phyloP scores from a whole-genome alignment of 1,140 invertebrate genomes.

The Hyles vespertilio region DNA sequence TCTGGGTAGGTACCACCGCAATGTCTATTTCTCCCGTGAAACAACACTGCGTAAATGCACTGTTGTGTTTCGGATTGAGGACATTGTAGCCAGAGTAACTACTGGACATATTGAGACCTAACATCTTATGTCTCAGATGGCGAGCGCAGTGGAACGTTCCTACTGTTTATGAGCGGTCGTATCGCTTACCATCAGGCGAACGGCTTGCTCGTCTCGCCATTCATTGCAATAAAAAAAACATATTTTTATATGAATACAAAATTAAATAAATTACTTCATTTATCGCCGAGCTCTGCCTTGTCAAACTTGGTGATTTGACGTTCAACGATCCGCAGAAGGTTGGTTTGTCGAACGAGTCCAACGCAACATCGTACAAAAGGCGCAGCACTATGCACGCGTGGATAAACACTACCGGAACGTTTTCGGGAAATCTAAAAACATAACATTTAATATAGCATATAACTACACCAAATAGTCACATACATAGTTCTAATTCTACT shows the following conservation, averaged over 20 bases:
- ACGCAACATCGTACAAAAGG: slow-evolving; percentile 92
- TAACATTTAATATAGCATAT: background rate
- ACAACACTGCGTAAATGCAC: too few relatives aligned
- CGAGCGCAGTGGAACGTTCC: too few relatives aligned
- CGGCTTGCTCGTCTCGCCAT: too few relatives aligned
- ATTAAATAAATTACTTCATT: slow-evolving; percentile 69
- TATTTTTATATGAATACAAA: background rate
- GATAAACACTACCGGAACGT: slow-evolving; percentile 81
- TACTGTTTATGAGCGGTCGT: too few relatives aligned
- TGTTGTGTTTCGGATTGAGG: too few relatives aligned
- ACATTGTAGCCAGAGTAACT: too few relatives aligned
- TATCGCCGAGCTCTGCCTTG: slow-evolving; percentile 70
- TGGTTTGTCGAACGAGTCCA: slow-evolving; percentile 93
- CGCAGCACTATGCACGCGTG: slow-evolving; percentile 89
- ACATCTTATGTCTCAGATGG: too few relatives aligned
- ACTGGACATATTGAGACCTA: too few relatives aligned
- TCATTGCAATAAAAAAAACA: too few relatives aligned
- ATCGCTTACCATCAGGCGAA: too few relatives aligned
- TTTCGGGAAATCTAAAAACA: slow-evolving; percentile 76
- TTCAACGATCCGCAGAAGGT: slow-evolving; percentile 80
- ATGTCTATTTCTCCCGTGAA: too few relatives aligned
- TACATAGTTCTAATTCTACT: background rate
- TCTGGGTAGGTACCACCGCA: too few relatives aligned
- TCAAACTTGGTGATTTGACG: slow-evolving; percentile 80
- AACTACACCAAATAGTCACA: slow-evolving; percentile 1